Evolutionary conservation across 2,888 invertebrate species (phyloP), one percentile per base, ranked within the genome.

Genomic region (Clusia tigrina): DNA sequence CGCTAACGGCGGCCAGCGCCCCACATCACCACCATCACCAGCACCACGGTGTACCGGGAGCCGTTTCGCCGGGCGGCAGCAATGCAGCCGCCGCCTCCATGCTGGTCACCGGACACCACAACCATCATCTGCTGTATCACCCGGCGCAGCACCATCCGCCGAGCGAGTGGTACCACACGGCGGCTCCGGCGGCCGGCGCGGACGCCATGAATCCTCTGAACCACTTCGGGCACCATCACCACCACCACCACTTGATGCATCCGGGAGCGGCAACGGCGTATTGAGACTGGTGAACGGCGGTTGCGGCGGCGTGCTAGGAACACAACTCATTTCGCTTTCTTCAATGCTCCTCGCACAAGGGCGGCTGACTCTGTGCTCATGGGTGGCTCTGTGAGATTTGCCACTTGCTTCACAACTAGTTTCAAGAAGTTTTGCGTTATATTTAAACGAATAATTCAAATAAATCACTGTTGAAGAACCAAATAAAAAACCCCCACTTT

Each of bases 251-350:
- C 71, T 80, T 89, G 73, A 88, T 89, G 87, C 89, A 88, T 81
- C 88, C 89, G 25, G 90, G 91, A 10, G 90, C 91, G 48, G 89
- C 91, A 63, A 89, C 91, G 64, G 91, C 91, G 57, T 92, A 92
- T 86, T 92, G 90, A 90, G 87, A 86, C 69, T 77, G 78, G 77
- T 74, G 22, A 48, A 73, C 69, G 73, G 69, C 74, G 71, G 76
- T n/a, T n/a, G n/a, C n/a, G n/a, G n/a, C n/a, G n/a, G n/a, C n/a
- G n/a, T n/a, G n/a, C n/a, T n/a, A n/a, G n/a, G n/a, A 12, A 32
- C 32, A 6, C 32, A 32, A 32, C 32, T 9, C 6, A 12, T 32
- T 32, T 32, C 32, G 32, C n/a, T n/a, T n/a, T n/a, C n/a, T n/a
- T n/a, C n/a, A n/a, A n/a, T n/a, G n/a, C n/a, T n/a, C n/a, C n/a